Conservation (phyloP, 92 coral and sea anemone genomes). For the Palythoa heliodiscus region DNA sequence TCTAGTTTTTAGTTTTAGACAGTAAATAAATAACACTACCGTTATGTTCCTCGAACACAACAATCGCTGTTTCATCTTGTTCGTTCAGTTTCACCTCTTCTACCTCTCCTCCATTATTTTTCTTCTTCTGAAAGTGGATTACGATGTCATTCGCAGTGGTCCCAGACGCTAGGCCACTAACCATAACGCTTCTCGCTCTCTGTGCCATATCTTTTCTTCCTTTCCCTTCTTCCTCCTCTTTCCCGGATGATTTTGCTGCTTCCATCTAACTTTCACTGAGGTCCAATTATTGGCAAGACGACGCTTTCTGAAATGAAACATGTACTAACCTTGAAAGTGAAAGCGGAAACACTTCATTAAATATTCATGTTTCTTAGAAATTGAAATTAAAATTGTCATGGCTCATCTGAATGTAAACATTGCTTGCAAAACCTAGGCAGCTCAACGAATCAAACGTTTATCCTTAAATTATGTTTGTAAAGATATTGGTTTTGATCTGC, state of each 20-base stretch:
- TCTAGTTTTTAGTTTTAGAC: background rate
- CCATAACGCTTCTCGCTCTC: slow-evolving; percentile 27
- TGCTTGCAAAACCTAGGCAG: background rate
- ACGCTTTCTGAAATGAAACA: background rate
- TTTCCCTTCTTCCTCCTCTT: background rate
- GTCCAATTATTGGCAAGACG: background rate
- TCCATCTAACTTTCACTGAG: background rate
- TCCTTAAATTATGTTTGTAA: background rate
- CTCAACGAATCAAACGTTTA: background rate
- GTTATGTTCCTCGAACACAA: background rate
- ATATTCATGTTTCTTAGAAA: slow-evolving; percentile 36
- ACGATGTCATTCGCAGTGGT: background rate
- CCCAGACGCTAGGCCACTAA: background rate
- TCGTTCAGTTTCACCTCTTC: background rate
- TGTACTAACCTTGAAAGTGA: slow-evolving; percentile 2
- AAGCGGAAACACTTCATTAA: slow-evolving; percentile 16
- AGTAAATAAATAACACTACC: background rate
- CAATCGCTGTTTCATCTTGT: slow-evolving; percentile 8
- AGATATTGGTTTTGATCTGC: background rate
- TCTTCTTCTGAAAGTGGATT: slow-evolving; percentile 28
- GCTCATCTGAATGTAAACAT: background rate
- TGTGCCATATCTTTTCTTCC: background rate
- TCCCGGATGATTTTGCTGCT: background rate
- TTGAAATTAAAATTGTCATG: background rate
- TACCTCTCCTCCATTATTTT: slow-evolving; percentile 28